Conservation (phyloP, 2,797 vertebrate genomes). For the Gobionotothen gibberifrons region DNA sequence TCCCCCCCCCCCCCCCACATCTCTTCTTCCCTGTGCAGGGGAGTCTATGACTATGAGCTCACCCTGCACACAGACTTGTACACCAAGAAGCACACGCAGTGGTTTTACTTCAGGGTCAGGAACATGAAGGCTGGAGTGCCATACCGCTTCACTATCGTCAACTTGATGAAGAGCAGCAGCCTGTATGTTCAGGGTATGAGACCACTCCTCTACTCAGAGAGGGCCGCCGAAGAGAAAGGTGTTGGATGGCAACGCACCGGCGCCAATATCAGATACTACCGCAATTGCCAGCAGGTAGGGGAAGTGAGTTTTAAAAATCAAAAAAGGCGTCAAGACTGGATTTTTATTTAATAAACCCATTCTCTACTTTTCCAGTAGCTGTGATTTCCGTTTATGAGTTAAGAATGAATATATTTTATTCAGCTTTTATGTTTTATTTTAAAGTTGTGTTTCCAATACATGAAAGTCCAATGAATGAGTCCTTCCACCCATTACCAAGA, state of each 20-base stretch:
- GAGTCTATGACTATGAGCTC: conserved; percentile 89
- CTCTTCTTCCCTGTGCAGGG: conserved; percentile 74
- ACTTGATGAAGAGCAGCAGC: conserved; percentile 92
- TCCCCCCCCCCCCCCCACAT: not conserved
- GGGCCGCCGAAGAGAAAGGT: conserved; percentile 73
- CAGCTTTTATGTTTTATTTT: too few species aligned
- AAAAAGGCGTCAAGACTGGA: not conserved
- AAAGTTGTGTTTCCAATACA: too few species aligned
- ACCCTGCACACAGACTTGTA: conserved; percentile 90
- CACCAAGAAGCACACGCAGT: conserved; percentile 93
- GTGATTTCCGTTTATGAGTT: too few species aligned
- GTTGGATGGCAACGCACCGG: conserved; percentile 89
- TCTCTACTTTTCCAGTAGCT: not conserved
- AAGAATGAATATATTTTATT: too few species aligned
- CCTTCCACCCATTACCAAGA: too few species aligned
- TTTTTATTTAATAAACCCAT: not conserved
- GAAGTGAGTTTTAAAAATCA: not conserved
- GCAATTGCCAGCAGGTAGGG: conserved; percentile 65
- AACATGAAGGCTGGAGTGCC: conserved; percentile 86
- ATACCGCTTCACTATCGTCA: conserved; percentile 93
- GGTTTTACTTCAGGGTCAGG: conserved; percentile 96
- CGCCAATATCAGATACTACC: conserved; percentile 85
- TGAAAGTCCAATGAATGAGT: too few species aligned
- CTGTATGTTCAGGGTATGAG: conserved; percentile 90
- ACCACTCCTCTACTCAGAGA: conserved; percentile 92